These are phyloP conservation scores for Phengaris arion DNA, from an alignment of 2,888 invertebrate species.

Conservation along the genomic window DNA sequence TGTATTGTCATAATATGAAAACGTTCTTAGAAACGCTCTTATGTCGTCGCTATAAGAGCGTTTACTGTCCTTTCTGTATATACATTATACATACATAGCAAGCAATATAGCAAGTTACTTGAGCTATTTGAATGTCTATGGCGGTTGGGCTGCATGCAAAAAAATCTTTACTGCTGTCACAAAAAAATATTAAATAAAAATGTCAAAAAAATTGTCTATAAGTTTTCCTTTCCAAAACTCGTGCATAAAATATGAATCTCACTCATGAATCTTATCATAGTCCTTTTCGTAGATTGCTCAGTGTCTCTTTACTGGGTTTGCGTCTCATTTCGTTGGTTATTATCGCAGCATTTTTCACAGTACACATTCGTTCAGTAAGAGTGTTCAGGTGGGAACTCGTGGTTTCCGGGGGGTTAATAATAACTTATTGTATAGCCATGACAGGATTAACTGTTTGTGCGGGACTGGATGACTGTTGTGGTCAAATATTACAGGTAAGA, in stretches of 20 bases:
- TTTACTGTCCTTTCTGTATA: too few species aligned
- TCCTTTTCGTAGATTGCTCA: not conserved
- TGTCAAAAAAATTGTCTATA: not conserved
- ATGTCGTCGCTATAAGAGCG: too few species aligned
- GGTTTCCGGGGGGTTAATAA: conserved; percentile 57
- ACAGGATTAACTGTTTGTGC: conserved; percentile 52
- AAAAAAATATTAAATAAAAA: not conserved
- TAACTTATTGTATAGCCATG: conserved; percentile 51
- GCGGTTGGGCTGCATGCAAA: not conserved
- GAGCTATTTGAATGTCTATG: too few species aligned
- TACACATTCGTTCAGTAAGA: conserved; percentile 55
- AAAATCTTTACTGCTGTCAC: not conserved
- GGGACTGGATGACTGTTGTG: conserved; percentile 41
- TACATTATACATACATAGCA: too few species aligned
- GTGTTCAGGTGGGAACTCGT: conserved; percentile 64
- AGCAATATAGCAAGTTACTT: too few species aligned
- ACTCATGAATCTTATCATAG: not conserved
- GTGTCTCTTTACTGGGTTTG: conserved; percentile 42
- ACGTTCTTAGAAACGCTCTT: too few species aligned
- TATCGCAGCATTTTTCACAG: conserved; percentile 48
- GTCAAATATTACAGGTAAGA: conserved; percentile 50
- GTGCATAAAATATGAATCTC: not conserved
- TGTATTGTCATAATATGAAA: too few species aligned
- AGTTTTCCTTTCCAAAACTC: not conserved
- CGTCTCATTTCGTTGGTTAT: conserved; percentile 47